Percentiles rank a stretch among this genome's conserved stretches.
These are phyloP conservation scores for Origma solitaria DNA, from an alignment of 2,113 vertebrate species.

Conservation along the genomic window DNA sequence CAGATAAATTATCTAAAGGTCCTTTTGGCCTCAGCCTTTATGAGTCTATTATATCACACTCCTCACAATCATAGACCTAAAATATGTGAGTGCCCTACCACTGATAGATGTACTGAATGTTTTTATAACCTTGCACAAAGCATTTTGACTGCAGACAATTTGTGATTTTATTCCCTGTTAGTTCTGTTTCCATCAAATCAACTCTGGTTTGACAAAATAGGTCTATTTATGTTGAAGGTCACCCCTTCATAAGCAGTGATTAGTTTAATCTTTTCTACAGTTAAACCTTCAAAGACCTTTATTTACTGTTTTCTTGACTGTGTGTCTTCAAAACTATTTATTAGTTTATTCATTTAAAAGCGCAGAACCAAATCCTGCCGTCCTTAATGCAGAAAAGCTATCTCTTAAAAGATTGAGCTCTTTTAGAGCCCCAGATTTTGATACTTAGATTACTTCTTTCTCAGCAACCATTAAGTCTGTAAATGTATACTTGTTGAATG, in stretches of 20 bases:
- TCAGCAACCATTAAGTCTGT: background rate
- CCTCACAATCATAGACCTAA: background rate
- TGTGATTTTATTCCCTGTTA: conserved; percentile 48
- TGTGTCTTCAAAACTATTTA: conserved; percentile 9
- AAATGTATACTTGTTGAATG: background rate
- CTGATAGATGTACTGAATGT: conserved; percentile 25
- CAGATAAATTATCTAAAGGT: background rate
- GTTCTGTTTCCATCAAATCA: conserved; percentile 33
- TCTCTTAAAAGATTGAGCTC: background rate
- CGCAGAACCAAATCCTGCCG: background rate
- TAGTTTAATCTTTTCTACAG: conserved; percentile 15
- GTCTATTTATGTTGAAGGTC: conserved; percentile 54
- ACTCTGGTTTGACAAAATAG: conserved; percentile 21
- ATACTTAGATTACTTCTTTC: background rate
- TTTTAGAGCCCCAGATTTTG: background rate
- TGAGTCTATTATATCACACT: background rate
- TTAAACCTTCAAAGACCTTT: conserved; percentile 45
- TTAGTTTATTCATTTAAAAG: conserved; percentile 5
- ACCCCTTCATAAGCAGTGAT: conserved; percentile 40
- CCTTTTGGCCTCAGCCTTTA: background rate
- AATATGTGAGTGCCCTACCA: background rate
- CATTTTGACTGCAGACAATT: conserved; percentile 20
- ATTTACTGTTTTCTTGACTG: conserved; percentile 53
- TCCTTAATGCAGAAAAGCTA: background rate
- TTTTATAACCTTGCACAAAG: conserved; percentile 49